phyloP scores from a whole-genome alignment of 2,797 vertebrate species.

The Pitangus sulphuratus region DNA sequence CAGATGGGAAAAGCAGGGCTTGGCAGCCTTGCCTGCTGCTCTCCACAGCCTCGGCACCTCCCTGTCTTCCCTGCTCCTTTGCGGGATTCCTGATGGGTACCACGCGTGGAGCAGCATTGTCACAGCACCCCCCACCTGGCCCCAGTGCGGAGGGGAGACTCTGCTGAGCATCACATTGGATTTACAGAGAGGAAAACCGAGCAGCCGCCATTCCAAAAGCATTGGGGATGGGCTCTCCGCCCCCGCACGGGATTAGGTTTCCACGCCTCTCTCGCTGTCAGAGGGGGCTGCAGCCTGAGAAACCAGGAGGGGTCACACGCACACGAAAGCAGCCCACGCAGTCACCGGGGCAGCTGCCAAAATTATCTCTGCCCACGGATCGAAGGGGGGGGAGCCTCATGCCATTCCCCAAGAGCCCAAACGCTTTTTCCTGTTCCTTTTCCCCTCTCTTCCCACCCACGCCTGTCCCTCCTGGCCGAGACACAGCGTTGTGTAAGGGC shows the following conservation, averaged over 20 bases:
- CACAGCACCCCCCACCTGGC: neutral
- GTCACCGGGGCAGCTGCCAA: neutral
- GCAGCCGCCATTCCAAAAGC: neutral
- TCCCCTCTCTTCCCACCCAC: neutral
- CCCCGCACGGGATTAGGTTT: neutral
- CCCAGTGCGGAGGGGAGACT: fast-evolving
- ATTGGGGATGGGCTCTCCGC: neutral
- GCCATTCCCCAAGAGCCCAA: neutral
- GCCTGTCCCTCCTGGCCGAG: fast-evolving
- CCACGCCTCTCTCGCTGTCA: neutral
- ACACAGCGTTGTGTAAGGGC: fast-evolving
- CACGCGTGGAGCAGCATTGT: fast-evolving
- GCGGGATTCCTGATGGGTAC: neutral
- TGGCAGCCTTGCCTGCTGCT: neutral
- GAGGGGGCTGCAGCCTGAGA: constrained; percentile 31
- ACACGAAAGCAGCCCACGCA: neutral
- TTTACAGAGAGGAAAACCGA: fast-evolving
- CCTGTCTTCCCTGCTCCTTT: fast-evolving
- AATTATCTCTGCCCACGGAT: neutral
- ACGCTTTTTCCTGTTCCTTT: neutral
- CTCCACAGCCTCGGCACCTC: neutral
- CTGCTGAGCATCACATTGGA: fast-evolving
- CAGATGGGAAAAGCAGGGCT: neutral
- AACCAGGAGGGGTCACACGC: fast-evolving
- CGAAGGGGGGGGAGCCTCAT: neutral